A percentile compares a stretch with the other conserved stretches of the same genome.
Conservation (phyloP, 1,140 invertebrate genomes). For the Lepidurus apus region DNA sequence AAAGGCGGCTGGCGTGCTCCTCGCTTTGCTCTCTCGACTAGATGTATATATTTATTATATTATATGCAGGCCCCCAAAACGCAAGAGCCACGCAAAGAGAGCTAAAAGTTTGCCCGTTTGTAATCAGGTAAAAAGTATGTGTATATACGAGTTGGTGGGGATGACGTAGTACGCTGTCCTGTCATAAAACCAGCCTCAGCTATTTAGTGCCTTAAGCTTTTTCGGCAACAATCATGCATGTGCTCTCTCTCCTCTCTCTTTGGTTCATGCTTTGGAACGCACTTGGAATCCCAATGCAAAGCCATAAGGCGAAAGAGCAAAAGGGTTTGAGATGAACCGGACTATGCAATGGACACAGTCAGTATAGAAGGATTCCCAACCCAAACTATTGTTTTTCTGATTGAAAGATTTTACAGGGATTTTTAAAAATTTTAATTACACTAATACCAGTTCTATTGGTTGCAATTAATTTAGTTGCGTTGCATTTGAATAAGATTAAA, state of each 20-base stretch:
- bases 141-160: neutral
- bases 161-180: neutral
- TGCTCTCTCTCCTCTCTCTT: neutral
- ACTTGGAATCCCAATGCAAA: neutral
- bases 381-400: too few species aligned
- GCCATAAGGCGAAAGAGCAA: neutral
- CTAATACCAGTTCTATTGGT: too few species aligned
- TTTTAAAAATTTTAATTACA: too few species aligned
- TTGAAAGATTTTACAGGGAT: too few species aligned
- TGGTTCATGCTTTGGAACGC: neutral
- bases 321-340: neutral
- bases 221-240: neutral
- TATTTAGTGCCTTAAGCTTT: neutral
- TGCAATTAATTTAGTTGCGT: too few species aligned
- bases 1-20: too few species aligned
- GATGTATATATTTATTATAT: too few species aligned
- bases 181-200: slow-evolving; percentile 17
- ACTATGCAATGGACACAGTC: too few species aligned
- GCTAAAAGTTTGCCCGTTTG: neutral
- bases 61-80: neutral
- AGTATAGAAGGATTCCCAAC: too few species aligned
- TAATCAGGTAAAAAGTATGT: neutral
- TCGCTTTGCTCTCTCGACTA: too few species aligned
- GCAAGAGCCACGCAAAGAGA: neutral
- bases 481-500: too few species aligned